These are phyloP conservation scores for Acleris literana DNA, from an alignment of 2,888 invertebrate species.

Conservation along the genomic window DNA sequence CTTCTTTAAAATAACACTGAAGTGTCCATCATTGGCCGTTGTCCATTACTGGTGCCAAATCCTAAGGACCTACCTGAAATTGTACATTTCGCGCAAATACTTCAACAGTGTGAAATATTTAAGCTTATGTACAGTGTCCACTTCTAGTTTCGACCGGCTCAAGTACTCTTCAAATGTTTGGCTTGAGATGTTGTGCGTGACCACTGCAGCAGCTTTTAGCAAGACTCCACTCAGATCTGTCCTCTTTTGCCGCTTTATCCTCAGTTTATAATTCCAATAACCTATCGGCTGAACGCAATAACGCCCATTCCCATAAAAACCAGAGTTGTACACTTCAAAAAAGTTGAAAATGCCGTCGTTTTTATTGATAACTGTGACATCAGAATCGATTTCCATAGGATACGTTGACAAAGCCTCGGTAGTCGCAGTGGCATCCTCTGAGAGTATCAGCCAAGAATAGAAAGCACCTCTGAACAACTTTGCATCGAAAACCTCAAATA, in stretches of 20 bases:
- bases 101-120: slow-evolving; percentile 83
- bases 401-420: slow-evolving; percentile 55
- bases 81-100: slow-evolving; percentile 85
- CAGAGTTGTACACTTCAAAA: slow-evolving; percentile 82
- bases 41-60: background rate
- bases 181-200: slow-evolving; percentile 62
- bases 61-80: slow-evolving; percentile 83
- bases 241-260: slow-evolving; percentile 63
- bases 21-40: too few relatives aligned
- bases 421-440: slow-evolving; percentile 51
- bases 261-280: slow-evolving; percentile 63
- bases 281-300: slow-evolving; percentile 77
- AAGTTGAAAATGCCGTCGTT: slow-evolving; percentile 51
- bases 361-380: slow-evolving; percentile 63
- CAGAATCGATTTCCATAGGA: slow-evolving; percentile 73
- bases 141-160: slow-evolving; percentile 74
- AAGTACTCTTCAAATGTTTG: slow-evolving; percentile 79
- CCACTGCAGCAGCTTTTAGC: slow-evolving; percentile 81
- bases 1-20: too few relatives aligned
- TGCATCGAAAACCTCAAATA: slow-evolving; percentile 43
- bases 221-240: slow-evolving; percentile 81
- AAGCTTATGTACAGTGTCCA: slow-evolving; percentile 86
- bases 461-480: slow-evolving; percentile 50
- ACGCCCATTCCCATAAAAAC: slow-evolving; percentile 77
- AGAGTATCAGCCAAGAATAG: slow-evolving; percentile 64